phyloP scores from a whole-genome alignment of 1,140 invertebrate genomes.

The Magallana gigas region DNA sequence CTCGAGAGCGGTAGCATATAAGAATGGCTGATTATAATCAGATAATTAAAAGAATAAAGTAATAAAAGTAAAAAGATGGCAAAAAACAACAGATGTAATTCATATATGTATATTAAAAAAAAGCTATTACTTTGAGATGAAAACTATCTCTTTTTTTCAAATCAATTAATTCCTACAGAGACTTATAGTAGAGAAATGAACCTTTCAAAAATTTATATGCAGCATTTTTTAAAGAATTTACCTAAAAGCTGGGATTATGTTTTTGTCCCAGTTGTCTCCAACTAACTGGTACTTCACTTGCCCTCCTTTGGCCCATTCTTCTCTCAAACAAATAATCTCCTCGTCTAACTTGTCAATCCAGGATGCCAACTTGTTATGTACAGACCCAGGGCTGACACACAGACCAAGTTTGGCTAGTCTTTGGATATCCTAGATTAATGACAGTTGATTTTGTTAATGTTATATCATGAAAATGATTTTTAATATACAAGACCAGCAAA shows the following conservation, averaged over 20 bases:
- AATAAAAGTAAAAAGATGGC: no score
- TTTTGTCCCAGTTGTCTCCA: constrained; percentile 49
- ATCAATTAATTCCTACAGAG: neutral
- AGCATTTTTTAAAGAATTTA: neutral
- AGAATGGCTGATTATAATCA: neutral
- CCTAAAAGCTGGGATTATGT: constrained; percentile 38
- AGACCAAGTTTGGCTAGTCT: constrained; percentile 34
- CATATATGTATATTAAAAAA: neutral
- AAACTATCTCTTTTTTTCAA: no score
- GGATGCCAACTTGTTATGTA: constrained; percentile 39
- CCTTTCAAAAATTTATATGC: no score
- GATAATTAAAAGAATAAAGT: neutral
- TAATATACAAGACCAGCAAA: no score
- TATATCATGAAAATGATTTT: no score
- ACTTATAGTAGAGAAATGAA: no score
- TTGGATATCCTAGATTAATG: neutral
- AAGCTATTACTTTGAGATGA: neutral
- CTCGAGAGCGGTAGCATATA: no score
- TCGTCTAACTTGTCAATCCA: constrained; percentile 44
- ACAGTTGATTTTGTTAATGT: no score
- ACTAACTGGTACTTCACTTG: constrained; percentile 42
- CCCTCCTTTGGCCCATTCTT: constrained; percentile 21
- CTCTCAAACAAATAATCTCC: constrained; percentile 5
- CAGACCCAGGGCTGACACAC: constrained; percentile 22
- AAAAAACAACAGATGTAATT: no score